Percentiles rank a stretch among this genome's conserved stretches.
Evolutionary conservation across 1,140 invertebrate species (phyloP).

Genomic region (Drosophila rhopaloa): DNA sequence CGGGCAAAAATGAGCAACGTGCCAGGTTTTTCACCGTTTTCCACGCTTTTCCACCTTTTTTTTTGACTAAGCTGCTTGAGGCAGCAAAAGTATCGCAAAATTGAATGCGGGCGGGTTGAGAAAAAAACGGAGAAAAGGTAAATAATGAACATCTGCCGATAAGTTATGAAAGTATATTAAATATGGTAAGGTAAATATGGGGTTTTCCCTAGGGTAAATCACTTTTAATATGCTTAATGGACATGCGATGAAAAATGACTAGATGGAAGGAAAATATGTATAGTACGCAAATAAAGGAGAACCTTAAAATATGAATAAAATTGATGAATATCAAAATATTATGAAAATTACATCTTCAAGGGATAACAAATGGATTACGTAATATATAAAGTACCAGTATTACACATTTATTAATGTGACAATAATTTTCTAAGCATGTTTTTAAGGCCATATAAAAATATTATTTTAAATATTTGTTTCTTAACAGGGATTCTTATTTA

Average conservation of each 20-base stretch:
- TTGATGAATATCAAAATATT: too few species aligned
- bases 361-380: too few species aligned
- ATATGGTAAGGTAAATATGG: constrained; percentile 11
- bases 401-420: too few species aligned
- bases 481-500: too few species aligned
- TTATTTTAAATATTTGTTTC: too few species aligned
- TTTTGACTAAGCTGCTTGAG: constrained; percentile 17
- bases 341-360: too few species aligned
- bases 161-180: constrained; percentile 35
- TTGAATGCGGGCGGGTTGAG: constrained; percentile 3
- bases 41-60: constrained; percentile 22
- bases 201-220: constrained; percentile 6
- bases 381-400: too few species aligned
- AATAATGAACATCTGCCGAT: constrained; percentile 18
- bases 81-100: background rate
- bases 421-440: too few species aligned
- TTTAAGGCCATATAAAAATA: too few species aligned
- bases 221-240: constrained; percentile 33
- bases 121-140: background rate
- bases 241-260: constrained; percentile 29
- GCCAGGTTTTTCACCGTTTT: constrained; percentile 11
- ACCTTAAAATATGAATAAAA: background rate
- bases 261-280: constrained; percentile 2
- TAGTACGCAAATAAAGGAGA: background rate
- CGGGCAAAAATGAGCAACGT: constrained; percentile 15